phyloP scores from a whole-genome alignment of 2,113 vertebrate genomes.

The Dipodomys ordii region DNA sequence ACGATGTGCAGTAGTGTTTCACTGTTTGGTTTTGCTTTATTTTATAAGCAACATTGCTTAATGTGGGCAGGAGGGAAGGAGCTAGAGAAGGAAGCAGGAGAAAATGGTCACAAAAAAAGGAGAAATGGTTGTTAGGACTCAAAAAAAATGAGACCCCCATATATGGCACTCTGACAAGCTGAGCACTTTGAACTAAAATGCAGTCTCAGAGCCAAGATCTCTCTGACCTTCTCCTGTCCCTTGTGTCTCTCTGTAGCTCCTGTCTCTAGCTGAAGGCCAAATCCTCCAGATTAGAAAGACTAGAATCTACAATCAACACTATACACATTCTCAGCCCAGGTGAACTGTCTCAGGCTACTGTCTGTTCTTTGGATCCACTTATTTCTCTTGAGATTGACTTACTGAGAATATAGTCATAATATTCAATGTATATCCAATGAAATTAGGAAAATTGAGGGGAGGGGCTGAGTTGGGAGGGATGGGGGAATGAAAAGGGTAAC shows the following conservation, averaged over 20 bases:
- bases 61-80: not conserved
- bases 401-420: no score
- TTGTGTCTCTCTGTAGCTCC: not conserved
- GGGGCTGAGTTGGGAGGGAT: no score
- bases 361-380: not conserved
- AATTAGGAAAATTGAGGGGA: no score
- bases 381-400: not conserved
- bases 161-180: not conserved
- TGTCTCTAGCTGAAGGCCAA: not conserved
- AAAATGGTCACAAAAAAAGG: not conserved
- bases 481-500: no score
- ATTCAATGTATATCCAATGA: no score
- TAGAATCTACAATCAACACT: not conserved
- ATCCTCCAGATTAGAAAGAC: not conserved
- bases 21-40: not conserved
- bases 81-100: not conserved
- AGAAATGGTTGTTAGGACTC: not conserved
- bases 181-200: not conserved
- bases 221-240: not conserved
- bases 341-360: not conserved
- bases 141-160: not conserved
- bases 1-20: not conserved
- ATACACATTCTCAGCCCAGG: not conserved
- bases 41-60: not conserved
- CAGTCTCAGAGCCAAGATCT: not conserved